These are phyloP conservation scores for Petrocephalus zakoni DNA, from an alignment of 2,113 vertebrate species.

Conservation along the genomic window DNA sequence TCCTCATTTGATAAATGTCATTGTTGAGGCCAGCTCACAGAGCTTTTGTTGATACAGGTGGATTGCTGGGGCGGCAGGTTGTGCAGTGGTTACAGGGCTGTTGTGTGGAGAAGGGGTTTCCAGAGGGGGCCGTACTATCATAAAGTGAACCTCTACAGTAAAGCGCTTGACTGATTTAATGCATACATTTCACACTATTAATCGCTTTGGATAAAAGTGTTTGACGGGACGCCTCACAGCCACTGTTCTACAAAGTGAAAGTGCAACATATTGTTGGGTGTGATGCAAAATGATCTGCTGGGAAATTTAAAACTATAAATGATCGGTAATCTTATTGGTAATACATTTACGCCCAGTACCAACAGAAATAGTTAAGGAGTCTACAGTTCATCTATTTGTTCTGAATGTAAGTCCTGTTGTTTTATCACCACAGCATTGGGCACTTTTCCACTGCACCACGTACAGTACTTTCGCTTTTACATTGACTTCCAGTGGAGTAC, in stretches of 20 bases:
- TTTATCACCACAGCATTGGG: neutral
- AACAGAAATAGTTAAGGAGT: neutral
- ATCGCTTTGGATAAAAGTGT: neutral
- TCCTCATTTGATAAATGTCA: slow-evolving; percentile 7
- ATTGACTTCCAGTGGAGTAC: too few relatives aligned
- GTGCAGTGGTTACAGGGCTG: neutral
- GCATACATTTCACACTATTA: neutral
- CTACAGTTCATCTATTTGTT: neutral
- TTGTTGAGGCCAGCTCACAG: neutral
- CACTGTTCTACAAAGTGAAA: neutral
- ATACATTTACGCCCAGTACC: neutral
- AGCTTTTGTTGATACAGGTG: slow-evolving; percentile 7
- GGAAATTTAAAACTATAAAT: neutral
- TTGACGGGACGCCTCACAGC: neutral
- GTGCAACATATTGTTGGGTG: neutral
- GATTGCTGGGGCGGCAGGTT: neutral
- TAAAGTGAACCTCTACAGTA: neutral
- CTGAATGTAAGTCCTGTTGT: neutral
- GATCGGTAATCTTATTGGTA: neutral
- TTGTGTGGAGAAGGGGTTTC: neutral
- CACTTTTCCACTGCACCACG: too few relatives aligned
- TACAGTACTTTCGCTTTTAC: too few relatives aligned
- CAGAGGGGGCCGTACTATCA: neutral
- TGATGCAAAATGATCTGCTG: neutral
- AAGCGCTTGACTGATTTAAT: neutral